phyloP scores from a whole-genome alignment of 2,888 invertebrate species.

The Odontocolon sp. region DNA sequence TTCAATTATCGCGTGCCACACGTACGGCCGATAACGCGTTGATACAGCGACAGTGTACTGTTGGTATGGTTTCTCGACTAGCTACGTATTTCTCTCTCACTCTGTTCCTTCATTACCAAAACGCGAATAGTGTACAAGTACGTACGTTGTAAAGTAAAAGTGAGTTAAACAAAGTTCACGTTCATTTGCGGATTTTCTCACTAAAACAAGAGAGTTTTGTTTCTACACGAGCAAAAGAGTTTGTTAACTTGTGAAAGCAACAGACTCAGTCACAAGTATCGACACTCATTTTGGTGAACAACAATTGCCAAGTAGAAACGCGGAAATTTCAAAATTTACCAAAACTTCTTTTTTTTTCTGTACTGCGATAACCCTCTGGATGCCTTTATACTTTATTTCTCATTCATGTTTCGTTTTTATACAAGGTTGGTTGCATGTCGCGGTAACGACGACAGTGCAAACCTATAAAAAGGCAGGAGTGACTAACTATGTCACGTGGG shows the following conservation, averaged over 20 bases:
- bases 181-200: slow-evolving; percentile 40
- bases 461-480: too few species aligned
- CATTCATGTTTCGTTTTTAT: too few species aligned
- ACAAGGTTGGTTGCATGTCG: too few species aligned
- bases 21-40: slow-evolving; percentile 67
- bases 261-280: neutral
- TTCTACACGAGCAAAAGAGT: slow-evolving; percentile 18
- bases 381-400: too few species aligned
- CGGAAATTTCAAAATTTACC: too few species aligned
- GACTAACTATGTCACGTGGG: too few species aligned
- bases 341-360: too few species aligned
- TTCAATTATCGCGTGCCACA: slow-evolving; percentile 78
- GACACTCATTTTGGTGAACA: too few species aligned
- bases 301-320: too few species aligned
- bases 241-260: neutral
- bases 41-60: slow-evolving; percentile 52
- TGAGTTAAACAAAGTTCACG: slow-evolving; percentile 27
- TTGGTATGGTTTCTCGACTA: slow-evolving; percentile 27
- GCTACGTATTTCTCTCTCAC: slow-evolving; percentile 28
- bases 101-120: slow-evolving; percentile 24
- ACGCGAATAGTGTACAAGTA: neutral
- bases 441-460: too few species aligned
- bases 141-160: slow-evolving; percentile 40
- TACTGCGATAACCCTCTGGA: too few species aligned
- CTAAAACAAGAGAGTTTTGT: too few species aligned